These are phyloP conservation scores for Lasioglossum morio DNA, from an alignment of 2,888 invertebrate genomes.

Conservation along the genomic window DNA sequence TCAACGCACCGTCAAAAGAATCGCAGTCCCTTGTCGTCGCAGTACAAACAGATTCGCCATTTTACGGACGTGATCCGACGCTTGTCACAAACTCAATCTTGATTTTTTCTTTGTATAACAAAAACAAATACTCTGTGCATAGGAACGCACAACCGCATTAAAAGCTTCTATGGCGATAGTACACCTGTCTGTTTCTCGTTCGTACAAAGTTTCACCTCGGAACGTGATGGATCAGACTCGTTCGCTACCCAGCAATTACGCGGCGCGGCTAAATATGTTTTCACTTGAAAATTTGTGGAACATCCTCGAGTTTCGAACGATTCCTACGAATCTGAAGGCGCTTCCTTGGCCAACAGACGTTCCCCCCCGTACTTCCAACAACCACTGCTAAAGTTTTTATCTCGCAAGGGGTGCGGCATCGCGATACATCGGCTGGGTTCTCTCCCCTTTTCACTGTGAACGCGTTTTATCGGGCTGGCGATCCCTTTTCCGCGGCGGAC, in stretches of 20 bases:
- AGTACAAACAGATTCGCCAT: neutral
- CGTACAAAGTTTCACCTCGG: too few relatives aligned
- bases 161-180: too few relatives aligned
- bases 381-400: constrained; percentile 67
- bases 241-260: too few relatives aligned
- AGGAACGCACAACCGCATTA: too few relatives aligned
- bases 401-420: constrained; percentile 34
- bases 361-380: constrained; percentile 54
- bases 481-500: constrained; percentile 22
- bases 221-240: too few relatives aligned
- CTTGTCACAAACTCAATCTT: neutral
- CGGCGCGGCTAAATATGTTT: too few relatives aligned
- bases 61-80: neutral
- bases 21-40: neutral
- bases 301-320: neutral
- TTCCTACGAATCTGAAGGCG: neutral
- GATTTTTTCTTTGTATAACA: neutral
- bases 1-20: neutral
- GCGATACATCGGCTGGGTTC: constrained; percentile 55
- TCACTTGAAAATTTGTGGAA: neutral
- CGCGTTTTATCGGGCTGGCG: constrained; percentile 48
- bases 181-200: too few relatives aligned
- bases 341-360: neutral
- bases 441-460: constrained; percentile 38
- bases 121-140: too few relatives aligned